Evolutionary conservation across 1,140 invertebrate species (phyloP).

Genomic region (Lasioglossum baleicum): DNA sequence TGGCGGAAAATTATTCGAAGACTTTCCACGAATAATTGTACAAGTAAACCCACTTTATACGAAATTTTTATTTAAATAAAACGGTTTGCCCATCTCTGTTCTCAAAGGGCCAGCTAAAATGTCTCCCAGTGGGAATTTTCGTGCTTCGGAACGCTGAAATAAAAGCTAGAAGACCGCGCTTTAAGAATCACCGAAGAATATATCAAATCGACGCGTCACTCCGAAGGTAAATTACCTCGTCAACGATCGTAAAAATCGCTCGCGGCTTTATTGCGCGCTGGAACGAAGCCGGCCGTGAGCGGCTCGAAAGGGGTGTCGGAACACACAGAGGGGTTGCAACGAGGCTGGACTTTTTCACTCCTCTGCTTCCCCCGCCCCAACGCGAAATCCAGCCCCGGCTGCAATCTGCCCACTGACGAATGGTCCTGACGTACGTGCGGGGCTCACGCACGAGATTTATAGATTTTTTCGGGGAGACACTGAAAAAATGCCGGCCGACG

Average conservation of each 20-base stretch:
- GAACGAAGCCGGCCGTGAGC: slow-evolving; percentile 47
- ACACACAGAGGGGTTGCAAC: not conserved
- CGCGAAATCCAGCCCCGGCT: slow-evolving; percentile 2
- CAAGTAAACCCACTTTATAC: too few species aligned
- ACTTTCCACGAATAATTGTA: too few species aligned
- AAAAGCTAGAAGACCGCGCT: too few species aligned
- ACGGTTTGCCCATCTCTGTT: too few species aligned
- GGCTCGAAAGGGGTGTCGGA: too few species aligned
- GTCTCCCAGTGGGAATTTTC: too few species aligned
- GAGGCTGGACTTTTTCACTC: not conserved
- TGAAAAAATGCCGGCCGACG: slow-evolving; percentile 33
- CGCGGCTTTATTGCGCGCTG: slow-evolving; percentile 58
- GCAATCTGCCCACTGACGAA: slow-evolving; percentile 63
- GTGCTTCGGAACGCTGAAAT: too few species aligned
- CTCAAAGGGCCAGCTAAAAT: too few species aligned
- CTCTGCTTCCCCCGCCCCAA: not conserved
- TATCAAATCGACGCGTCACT: not conserved
- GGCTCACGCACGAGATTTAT: slow-evolving; percentile 54
- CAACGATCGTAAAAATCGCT: slow-evolving; percentile 59
- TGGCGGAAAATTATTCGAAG: too few species aligned
- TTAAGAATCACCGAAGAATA: too few species aligned
- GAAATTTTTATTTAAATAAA: too few species aligned
- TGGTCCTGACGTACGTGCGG: slow-evolving; percentile 59
- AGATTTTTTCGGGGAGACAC: slow-evolving; percentile 56
- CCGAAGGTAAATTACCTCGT: slow-evolving; percentile 56